Percentiles rank a stretch among this genome's conserved stretches.
Conservation (phyloP, 1,140 invertebrate genomes). For the Alviniconcha marisindica region DNA sequence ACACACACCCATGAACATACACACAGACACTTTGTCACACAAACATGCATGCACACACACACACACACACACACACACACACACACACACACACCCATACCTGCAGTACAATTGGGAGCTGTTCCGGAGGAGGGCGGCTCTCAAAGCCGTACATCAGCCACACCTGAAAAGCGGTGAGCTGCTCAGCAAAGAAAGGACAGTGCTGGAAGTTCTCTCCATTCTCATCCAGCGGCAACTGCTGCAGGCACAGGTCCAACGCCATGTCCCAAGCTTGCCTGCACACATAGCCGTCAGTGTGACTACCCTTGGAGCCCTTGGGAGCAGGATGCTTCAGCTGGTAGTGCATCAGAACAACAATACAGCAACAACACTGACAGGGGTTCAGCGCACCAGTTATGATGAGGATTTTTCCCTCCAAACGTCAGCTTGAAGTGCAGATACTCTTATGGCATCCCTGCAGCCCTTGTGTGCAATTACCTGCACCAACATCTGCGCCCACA, state of each 20-base stretch:
- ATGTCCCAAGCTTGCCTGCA: constrained; percentile 97
- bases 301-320: no score
- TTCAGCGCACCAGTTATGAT: no score
- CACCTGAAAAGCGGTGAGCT: constrained; percentile 97
- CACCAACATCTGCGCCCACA: no score
- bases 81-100: constrained; percentile 61
- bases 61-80: background rate
- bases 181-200: constrained; percentile 97
- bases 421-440: no score
- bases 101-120: constrained; percentile 98
- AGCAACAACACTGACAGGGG: no score
- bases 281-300: no score
- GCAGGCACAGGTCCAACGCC: constrained; percentile 93
- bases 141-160: constrained; percentile 93
- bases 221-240: constrained; percentile 88
- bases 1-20: background rate
- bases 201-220: constrained; percentile 70
- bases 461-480: no score
- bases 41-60: background rate
- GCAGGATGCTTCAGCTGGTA: no score
- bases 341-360: no score
- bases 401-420: no score
- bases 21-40: background rate
- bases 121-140: constrained; percentile 90
- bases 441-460: no score